These are phyloP conservation scores for Xenentodon cancila DNA, from an alignment of 2,797 vertebrate species.

Conservation along the genomic window DNA sequence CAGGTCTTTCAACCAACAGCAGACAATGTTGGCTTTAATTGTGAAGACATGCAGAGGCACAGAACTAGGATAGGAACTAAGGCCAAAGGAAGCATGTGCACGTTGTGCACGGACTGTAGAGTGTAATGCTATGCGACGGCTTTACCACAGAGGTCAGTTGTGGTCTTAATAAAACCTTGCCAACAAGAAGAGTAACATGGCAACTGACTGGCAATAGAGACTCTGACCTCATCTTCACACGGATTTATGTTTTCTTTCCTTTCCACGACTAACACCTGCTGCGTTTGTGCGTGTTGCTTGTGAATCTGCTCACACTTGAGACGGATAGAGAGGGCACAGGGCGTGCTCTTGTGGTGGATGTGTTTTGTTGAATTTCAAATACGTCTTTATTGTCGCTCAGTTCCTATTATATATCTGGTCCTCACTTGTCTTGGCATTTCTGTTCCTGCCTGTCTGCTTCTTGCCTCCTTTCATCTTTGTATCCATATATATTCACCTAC, in stretches of 20 bases:
- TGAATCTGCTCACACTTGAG: conserved; percentile 14
- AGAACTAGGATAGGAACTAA: conserved; percentile 4
- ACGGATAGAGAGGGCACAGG: not conserved
- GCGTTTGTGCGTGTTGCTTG: conserved; percentile 11
- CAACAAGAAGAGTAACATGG: conserved; percentile 30
- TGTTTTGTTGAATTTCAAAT: conserved; percentile 3
- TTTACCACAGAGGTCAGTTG: conserved; percentile 45
- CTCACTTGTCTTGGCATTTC: not conserved
- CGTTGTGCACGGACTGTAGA: conserved; percentile 8
- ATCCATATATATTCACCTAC: no score
- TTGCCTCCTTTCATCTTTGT: not conserved
- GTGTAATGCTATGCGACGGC: conserved; percentile 41
- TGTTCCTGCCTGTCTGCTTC: not conserved
- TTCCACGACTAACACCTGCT: conserved; percentile 21
- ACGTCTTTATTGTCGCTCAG: not conserved
- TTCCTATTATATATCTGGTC: not conserved
- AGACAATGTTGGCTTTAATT: conserved; percentile 40
- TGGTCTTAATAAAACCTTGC: conserved; percentile 37
- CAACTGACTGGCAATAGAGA: conserved; percentile 20
- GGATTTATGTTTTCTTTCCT: conserved; percentile 22
- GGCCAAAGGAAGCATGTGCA: conserved; percentile 24
- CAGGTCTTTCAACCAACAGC: conserved; percentile 13
- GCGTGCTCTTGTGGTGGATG: not conserved
- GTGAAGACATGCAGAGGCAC: conserved; percentile 50
- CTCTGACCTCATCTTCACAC: conserved; percentile 36